Percentiles rank a stretch among this genome's conserved stretches.
phyloP scores from a whole-genome alignment of 2,113 vertebrate genomes.

The Microcebus ravelobensis region DNA sequence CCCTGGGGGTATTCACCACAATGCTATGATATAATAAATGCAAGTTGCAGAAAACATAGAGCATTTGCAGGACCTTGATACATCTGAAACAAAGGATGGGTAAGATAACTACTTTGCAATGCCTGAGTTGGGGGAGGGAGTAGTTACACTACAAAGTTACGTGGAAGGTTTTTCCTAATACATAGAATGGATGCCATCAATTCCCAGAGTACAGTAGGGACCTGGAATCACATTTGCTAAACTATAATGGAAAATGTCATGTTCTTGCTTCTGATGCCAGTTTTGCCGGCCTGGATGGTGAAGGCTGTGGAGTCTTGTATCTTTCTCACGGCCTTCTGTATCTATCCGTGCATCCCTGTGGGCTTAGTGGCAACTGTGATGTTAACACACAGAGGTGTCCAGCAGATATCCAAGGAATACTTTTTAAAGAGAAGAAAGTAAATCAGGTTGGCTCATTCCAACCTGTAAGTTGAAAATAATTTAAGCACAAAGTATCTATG shows the following conservation, averaged over 20 bases:
- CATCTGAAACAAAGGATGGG: neutral
- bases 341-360: rapidly evolving
- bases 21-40: neutral
- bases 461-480: neutral
- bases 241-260: neutral
- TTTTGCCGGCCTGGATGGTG: neutral
- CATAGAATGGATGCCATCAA: neutral
- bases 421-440: neutral
- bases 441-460: neutral
- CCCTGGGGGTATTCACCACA: neutral
- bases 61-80: neutral
- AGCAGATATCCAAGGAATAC: neutral
- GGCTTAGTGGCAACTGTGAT: neutral
- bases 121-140: neutral
- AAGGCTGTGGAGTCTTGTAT: neutral
- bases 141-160: neutral
- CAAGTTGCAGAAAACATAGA: neutral
- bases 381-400: too few relatives aligned
- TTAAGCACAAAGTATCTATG: neutral
- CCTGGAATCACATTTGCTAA: neutral
- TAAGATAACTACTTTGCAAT: neutral
- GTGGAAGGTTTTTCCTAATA: neutral
- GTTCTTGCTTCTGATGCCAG: neutral
- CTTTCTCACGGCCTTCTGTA: rapidly evolving
- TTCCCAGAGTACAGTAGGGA: too few relatives aligned